Evolutionary conservation across 2,113 vertebrate species (phyloP).

Genomic region (rat (Rattus norvegicus)): GRCr8 NC_086039.1:51599501-51600000

Average conservation of each 20-base stretch:
- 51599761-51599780: no score
- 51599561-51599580: background rate
- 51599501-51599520: background rate
- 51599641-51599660: background rate
- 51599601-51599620: background rate
- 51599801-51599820: background rate
- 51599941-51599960: conserved; percentile 41
- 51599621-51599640: background rate
- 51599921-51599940: background rate
- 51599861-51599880: background rate
- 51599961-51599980: background rate
- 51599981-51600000: background rate
- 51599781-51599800: background rate
- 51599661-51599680: no score
- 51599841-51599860: background rate
- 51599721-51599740: no score
- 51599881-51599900: background rate
- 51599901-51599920: background rate
- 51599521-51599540: background rate
- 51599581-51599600: background rate
- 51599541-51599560: background rate
- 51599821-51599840: background rate
- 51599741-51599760: no score
- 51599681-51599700: no score
- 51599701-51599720: no score